Percentiles rank a stretch among this genome's conserved stretches.
Conservation (phyloP, 2,888 invertebrate genomes). For the Aelia acuminata region DNA sequence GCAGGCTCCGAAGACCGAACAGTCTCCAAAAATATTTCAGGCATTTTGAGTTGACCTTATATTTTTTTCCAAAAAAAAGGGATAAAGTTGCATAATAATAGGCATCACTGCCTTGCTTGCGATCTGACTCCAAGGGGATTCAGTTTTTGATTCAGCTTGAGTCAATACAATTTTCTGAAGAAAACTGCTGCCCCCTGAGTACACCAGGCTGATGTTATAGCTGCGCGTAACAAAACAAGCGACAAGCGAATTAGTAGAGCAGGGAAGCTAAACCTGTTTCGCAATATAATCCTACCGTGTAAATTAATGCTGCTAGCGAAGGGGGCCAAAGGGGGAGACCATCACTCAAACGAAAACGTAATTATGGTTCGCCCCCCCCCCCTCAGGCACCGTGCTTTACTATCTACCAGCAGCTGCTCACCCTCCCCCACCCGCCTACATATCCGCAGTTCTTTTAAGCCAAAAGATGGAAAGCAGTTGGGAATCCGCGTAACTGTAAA, state of each 20-base stretch:
- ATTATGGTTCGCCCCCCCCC: background rate
- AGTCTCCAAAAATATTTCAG: too few relatives aligned
- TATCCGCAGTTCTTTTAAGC: background rate
- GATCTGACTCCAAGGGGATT: background rate
- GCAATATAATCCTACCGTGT: constrained; percentile 33
- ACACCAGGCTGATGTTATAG: background rate
- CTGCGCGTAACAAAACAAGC: constrained; percentile 1
- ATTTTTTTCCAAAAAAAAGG: too few relatives aligned
- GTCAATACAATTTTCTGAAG: constrained; percentile 11
- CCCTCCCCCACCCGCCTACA: background rate
- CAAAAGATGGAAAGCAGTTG: too few relatives aligned
- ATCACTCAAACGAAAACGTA: constrained; percentile 37
- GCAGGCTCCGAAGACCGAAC: too few relatives aligned
- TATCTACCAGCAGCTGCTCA: background rate
- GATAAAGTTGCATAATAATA: too few relatives aligned
- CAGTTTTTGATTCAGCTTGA: background rate
- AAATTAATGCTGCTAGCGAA: background rate
- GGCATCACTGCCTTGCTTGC: too few relatives aligned
- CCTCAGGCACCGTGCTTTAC: background rate
- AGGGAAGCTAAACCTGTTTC: background rate
- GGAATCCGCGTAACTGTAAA: too few relatives aligned
- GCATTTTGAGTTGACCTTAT: too few relatives aligned
- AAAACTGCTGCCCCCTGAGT: background rate
- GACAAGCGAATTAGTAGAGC: constrained; percentile 24
- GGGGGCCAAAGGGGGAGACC: background rate